Evolutionary conservation across 2,888 invertebrate genomes (phyloP).

Genomic region (Julus scandinavius): DNA sequence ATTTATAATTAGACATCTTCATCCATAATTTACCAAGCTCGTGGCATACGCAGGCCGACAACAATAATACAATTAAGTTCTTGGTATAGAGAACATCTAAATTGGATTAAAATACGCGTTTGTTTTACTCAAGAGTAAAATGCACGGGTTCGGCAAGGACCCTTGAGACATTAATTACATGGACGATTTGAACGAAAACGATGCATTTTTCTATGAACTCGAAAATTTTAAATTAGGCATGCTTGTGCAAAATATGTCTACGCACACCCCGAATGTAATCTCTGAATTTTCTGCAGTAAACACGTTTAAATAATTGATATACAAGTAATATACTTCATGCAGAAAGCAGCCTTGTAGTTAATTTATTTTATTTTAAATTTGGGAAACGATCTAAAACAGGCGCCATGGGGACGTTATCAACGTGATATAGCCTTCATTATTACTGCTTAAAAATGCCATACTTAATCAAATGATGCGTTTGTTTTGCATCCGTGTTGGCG

Average conservation of each 20-base stretch:
- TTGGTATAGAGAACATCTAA: neutral
- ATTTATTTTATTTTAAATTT: neutral
- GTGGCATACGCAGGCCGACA: constrained; percentile 19
- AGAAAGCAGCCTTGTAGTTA: neutral
- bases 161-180: constrained; percentile 37
- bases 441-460: too few species aligned
- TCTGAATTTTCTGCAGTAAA: neutral
- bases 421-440: too few species aligned
- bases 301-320: constrained; percentile 22
- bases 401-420: neutral
- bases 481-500: too few species aligned
- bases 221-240: neutral
- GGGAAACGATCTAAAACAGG: neutral
- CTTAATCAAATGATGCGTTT: too few species aligned
- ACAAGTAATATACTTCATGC: neutral
- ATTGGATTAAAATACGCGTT: constrained; percentile 38
- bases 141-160: neutral
- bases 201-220: constrained; percentile 3
- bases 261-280: neutral
- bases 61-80: constrained; percentile 40
- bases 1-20: constrained; percentile 43
- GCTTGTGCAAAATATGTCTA: neutral
- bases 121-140: constrained; percentile 30
- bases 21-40: constrained; percentile 18
- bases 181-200: constrained; percentile 31